phyloP scores from a whole-genome alignment of 2,797 vertebrate genomes.

The Mallotus villosus region DNA sequence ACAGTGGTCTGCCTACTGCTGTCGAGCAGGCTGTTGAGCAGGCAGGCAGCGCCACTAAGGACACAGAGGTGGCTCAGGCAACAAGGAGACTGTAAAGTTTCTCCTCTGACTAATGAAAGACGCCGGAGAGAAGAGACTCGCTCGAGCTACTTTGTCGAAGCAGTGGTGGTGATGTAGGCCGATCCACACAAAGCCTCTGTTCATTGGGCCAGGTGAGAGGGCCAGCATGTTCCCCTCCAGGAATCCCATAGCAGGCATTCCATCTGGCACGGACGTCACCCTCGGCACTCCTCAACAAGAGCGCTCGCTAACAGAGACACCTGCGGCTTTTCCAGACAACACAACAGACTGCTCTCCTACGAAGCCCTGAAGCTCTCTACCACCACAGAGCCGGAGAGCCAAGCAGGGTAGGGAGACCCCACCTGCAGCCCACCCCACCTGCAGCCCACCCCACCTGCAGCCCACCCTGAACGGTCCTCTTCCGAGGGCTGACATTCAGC shows the following conservation, averaged over 20 bases:
- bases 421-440: background rate
- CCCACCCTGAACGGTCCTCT: background rate
- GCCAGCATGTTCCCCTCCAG: background rate
- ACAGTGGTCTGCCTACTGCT: background rate
- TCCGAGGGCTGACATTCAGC: background rate
- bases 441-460: background rate
- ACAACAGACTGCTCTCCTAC: background rate
- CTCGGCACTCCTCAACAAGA: background rate
- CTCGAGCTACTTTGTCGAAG: conserved; percentile 1
- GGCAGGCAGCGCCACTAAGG: background rate
- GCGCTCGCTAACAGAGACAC: conserved; percentile 9
- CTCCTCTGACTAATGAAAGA: background rate
- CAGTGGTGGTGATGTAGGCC: conserved; percentile 4
- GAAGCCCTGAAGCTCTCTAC: background rate
- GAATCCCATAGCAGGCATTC: conserved; percentile 43
- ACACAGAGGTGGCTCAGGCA: background rate
- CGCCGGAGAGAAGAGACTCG: background rate
- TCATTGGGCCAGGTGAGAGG: conserved; percentile 35
- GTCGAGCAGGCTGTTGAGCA: background rate
- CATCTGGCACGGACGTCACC: background rate
- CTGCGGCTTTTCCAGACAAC: background rate
- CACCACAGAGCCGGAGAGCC: background rate
- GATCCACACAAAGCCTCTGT: conserved; percentile 32
- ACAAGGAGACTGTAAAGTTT: background rate
- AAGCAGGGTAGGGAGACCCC: background rate